A percentile compares a stretch with the other conserved stretches of the same genome.
phyloP scores from a whole-genome alignment of 2,888 invertebrate genomes.

The Ecdyonurus torrentis region DNA sequence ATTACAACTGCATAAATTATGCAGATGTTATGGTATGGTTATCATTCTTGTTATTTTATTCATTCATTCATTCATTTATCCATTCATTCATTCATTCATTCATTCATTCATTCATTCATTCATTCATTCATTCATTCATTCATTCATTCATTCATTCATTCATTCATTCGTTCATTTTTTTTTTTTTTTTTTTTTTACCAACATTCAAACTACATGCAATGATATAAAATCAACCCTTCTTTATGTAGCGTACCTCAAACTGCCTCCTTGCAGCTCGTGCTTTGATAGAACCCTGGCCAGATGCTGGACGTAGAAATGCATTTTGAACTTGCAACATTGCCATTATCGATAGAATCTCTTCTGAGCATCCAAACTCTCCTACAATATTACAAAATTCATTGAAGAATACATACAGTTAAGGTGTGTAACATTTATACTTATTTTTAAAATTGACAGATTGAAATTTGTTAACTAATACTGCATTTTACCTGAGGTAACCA shows the following conservation, averaged over 20 bases:
- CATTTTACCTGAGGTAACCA: constrained; percentile 51
- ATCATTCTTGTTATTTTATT: no score
- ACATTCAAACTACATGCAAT: no score
- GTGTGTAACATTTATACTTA: not conserved
- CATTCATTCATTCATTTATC: no score
- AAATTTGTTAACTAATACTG: not conserved
- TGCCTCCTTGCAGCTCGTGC: constrained; percentile 58
- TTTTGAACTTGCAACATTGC: constrained; percentile 92
- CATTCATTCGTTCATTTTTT: no score
- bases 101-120: no score
- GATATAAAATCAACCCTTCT: not conserved
- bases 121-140: no score
- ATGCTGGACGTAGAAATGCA: constrained; percentile 56
- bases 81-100: no score
- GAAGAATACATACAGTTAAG: not conserved
- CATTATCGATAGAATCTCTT: constrained; percentile 77
- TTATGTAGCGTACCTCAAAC: constrained; percentile 38
- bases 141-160: no score
- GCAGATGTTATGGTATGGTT: no score
- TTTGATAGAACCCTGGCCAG: constrained; percentile 49
- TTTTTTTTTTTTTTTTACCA: not conserved
- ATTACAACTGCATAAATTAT: no score
- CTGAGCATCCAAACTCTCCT: constrained; percentile 79
- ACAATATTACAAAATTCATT: constrained; percentile 13
- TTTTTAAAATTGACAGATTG: not conserved